Base-by-base conservation (phyloP, 2,888 invertebrate species). In the Tetragonisca angustula region DNA sequence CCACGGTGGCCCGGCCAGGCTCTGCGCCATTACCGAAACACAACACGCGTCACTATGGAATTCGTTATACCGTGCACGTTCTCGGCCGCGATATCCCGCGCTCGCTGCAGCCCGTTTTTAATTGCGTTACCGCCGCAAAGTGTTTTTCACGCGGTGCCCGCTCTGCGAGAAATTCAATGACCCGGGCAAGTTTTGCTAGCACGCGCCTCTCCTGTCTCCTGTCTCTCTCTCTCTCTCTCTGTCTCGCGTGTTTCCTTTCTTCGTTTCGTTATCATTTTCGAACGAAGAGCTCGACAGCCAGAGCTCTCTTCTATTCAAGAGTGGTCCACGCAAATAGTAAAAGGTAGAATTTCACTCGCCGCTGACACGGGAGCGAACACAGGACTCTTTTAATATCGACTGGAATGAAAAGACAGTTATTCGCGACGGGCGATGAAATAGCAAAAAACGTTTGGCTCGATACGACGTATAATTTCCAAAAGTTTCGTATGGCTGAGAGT, bases 31-130 rank as follows among this genome's bases (percentile, higher is more conserved):
- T 84, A 78, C 76, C 75, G 75, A 82, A 83, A 84, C 84, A 82
- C 82, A 79, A 78, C 76, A 62, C 82, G 83, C 78, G 78, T 74
- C 83, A 79, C 79, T 64, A 19, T 69, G 75, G 83, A 79, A 79
- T 82, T 84, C 84, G 82, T 82, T 82, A 84, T 82, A 82, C 82
- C 56, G 70, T 59, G 77, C 83, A 76, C 84, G 84, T 79, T 76
- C 75, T 59, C 76, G 4, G 50, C 59, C 36, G 68, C 67, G 73
- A 81, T 76, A 76, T 74, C 72, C 11, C 75, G 50, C 15, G 69
- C n/a, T n/a, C 21, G 36, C 62, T 27, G 54, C 65, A 71, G 54
- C 36, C 71, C 61, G 49, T 68, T 83, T 84, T 84, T 84, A 84
- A 84, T 82, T 82, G 75, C 82, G 62, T 84, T 78, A 75, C 77